These are phyloP conservation scores for Strigops habroptila DNA, from an alignment of 2,113 vertebrate genomes.

Conservation along the genomic window DNA sequence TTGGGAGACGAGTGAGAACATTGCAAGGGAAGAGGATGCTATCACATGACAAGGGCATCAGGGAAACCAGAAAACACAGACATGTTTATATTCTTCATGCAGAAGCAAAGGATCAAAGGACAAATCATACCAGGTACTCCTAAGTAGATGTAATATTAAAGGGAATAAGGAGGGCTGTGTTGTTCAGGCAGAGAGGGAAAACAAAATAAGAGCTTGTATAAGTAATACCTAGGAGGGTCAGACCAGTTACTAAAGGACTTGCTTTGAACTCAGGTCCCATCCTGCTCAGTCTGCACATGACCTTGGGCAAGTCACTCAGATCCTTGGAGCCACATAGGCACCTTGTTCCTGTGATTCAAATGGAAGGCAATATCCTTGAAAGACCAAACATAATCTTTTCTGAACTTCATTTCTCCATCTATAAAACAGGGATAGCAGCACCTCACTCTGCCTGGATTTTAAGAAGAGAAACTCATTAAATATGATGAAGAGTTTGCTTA, in stretches of 20 bases:
- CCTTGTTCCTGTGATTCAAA: not conserved
- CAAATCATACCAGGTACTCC: not conserved
- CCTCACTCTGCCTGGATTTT: not conserved
- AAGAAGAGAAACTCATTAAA: not conserved
- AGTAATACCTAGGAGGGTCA: not conserved
- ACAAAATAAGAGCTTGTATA: not conserved
- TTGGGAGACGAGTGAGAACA: not conserved
- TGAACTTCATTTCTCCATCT: not conserved
- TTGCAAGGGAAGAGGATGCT: not conserved
- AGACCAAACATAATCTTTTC: not conserved
- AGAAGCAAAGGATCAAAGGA: not conserved
- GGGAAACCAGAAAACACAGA: not conserved
- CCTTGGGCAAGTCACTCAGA: not conserved
- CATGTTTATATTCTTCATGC: not conserved
- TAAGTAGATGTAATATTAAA: not conserved
- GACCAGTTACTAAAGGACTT: not conserved
- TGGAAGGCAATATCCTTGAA: not conserved
- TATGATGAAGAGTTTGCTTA: not conserved
- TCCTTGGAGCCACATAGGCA: not conserved
- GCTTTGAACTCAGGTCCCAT: not conserved
- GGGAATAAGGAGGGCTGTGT: not conserved
- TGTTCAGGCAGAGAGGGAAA: not conserved
- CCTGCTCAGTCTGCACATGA: not conserved
- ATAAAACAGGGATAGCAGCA: not conserved
- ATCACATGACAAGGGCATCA: not conserved